Evolutionary conservation across 2,113 vertebrate genomes (phyloP), one percentile per base, ranked within the genome.

Genomic region (Anolis carolinensis): DNA sequence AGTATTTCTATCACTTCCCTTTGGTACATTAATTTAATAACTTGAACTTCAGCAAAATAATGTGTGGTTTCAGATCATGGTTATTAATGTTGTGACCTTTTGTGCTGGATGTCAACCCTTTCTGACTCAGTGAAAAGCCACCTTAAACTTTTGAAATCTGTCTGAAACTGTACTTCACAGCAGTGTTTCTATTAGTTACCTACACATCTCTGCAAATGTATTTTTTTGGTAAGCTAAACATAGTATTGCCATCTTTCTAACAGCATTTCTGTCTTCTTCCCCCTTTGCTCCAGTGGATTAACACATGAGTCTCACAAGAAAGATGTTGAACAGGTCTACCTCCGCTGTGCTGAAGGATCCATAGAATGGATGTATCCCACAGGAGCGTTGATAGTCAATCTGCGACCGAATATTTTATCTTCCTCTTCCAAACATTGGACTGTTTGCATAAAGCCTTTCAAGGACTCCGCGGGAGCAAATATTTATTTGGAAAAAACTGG

Each of bases 321-420:
- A 94, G 99, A 99, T 81, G 98, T 99, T 88, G 98, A 99, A 89
- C 99, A 99, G 96, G 98, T 99, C 92, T 99, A 99, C 93, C 96
- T 99, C 81, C 98, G 99, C 88, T 99, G 99, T 87, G 97, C 98
- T 0, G 97, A 98, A 75, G 99, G 99, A 27, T 95, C 97, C 0
- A 97, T 99, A 90, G 97, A 99, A 92, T 99, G 99, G 99, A 96
- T 99, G 91, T 99, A 99, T 93, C 99, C 98, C 18, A 99, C 98
- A 0, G 99, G 99, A 25, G 99, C 98, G 0, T 97, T 99, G 95
- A 98, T 99, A 2, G 96, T 99, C 94, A 99, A 99, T 96, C 96
- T 99, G 81, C 93, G 98, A 4, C 98, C 98, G 94, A 99, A 99
- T 93, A 97, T 94, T 39, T 93, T 95, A 48, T 97, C 97, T 2